Evolutionary conservation across 2,113 vertebrate genomes (phyloP), one percentile per base, ranked within the genome.

Genomic region (Pagrus major): DNA sequence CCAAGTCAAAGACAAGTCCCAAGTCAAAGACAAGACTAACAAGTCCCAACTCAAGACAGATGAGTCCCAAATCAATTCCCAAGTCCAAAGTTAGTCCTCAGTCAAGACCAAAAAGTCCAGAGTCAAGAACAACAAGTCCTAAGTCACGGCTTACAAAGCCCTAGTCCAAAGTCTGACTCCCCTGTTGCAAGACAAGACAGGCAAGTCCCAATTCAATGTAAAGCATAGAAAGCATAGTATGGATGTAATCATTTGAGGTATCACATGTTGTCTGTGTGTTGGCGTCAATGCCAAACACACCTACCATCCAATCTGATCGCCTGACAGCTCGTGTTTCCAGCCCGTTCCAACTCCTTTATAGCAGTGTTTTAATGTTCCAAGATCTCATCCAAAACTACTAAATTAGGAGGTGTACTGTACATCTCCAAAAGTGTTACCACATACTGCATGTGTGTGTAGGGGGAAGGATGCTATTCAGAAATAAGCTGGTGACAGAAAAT

Each of bases 401-500:
- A 20, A 4, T 39, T 16, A 42, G 56, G 39, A 27, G 27, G 12
- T 46, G 18, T n/a, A 1, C 47, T 42, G 51, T 77, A 35, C 49
- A 41, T 60, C 33, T 69, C 55, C 37, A 58, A 1, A 55, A 55
- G 35, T 33, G 42, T 23, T 39, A 46, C 33, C 31, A 12, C 1
- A 37, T 5, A 23, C 21, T 58, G 33, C 8, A 0, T 55, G 49
- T 66, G 25, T 39, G 2, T 55, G 10, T 1, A 20, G 12, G n/a
- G 21, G 18, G 16, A 39, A 11, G 16, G 23, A 52, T 41, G 55
- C 15, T 52, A 6, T 51, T 59, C 46, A 81, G 59, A 54, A 37
- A 72, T 55, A 9, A 66, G 37, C 29, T 66, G 39, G 29, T 25
- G 54, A 27, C 33, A 71, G 44, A 82, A 78, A 82, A 75, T 66